Evolutionary conservation across 2,888 invertebrate genomes (phyloP).

Genomic region (Monopis laevigella): DNA sequence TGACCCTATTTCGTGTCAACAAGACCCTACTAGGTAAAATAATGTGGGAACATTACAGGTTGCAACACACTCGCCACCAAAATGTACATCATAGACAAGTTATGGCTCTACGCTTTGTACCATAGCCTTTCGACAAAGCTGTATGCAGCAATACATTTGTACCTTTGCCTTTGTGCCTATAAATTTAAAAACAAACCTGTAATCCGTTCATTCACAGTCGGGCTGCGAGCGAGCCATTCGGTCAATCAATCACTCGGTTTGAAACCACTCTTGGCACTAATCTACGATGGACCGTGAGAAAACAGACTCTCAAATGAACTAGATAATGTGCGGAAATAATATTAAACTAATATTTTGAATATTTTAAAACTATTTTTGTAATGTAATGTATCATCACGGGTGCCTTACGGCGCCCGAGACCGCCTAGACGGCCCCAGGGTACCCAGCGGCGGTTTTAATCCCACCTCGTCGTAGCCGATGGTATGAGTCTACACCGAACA

Average conservation of each 20-base stretch:
- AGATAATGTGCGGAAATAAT: too few species aligned
- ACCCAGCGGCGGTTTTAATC: too few species aligned
- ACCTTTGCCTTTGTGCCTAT: neutral
- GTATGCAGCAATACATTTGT: too few species aligned
- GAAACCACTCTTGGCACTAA: slow-evolving; percentile 46
- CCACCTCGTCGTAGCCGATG: too few species aligned
- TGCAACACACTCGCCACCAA: neutral
- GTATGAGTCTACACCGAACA: too few species aligned
- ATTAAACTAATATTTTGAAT: too few species aligned
- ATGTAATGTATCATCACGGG: too few species aligned
- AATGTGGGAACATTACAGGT: slow-evolving; percentile 3
- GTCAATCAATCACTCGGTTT: slow-evolving; percentile 52
- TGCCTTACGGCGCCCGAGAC: too few species aligned
- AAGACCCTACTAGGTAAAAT: neutral
- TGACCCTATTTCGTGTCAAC: slow-evolving; percentile 8
- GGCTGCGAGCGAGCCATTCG: slow-evolving; percentile 29
- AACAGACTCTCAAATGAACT: too few species aligned
- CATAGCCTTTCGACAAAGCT: too few species aligned
- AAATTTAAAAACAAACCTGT: slow-evolving; percentile 30
- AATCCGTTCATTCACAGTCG: slow-evolving; percentile 41
- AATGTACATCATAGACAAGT: slow-evolving; percentile 1
- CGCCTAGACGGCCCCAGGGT: too few species aligned
- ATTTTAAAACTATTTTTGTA: too few species aligned
- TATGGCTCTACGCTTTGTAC: neutral
- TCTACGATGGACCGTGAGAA: slow-evolving; percentile 22